Evolutionary conservation across 1,140 invertebrate species (phyloP).

Genomic region (Diprion similis): DNA sequence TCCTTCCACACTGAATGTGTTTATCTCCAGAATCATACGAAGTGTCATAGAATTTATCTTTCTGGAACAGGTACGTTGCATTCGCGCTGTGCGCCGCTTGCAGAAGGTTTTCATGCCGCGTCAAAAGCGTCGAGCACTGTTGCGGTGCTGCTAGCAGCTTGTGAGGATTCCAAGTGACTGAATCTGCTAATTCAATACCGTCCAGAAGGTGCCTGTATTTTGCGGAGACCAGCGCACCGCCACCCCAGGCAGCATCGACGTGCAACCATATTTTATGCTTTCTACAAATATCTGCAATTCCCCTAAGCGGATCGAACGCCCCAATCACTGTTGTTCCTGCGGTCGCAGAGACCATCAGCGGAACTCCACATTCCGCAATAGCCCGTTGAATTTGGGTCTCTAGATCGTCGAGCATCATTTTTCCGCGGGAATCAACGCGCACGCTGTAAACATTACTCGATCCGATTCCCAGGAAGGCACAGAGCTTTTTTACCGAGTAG

Average conservation of each 20-base stretch:
- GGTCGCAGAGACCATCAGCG: slow-evolving; percentile 91
- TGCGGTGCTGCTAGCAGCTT: slow-evolving; percentile 88
- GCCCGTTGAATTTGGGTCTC: slow-evolving; percentile 72
- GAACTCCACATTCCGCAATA: slow-evolving; percentile 72
- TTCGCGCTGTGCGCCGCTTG: slow-evolving; percentile 67
- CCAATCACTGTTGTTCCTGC: slow-evolving; percentile 86
- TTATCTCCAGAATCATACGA: slow-evolving; percentile 93
- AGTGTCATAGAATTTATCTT: slow-evolving; percentile 96
- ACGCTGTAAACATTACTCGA: slow-evolving; percentile 78
- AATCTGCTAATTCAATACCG: slow-evolving; percentile 85
- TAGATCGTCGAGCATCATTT: slow-evolving; percentile 79
- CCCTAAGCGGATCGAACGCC: slow-evolving; percentile 87
- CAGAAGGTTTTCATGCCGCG: slow-evolving; percentile 67
- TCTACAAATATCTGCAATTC: slow-evolving; percentile 82
- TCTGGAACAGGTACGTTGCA: slow-evolving; percentile 93
- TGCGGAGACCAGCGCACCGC: slow-evolving; percentile 85
- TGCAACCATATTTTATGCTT: slow-evolving; percentile 92
- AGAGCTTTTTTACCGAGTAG: slow-evolving; percentile 91
- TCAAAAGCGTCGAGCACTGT: slow-evolving; percentile 88
- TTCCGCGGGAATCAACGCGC: slow-evolving; percentile 75
- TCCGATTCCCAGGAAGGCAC: slow-evolving; percentile 81
- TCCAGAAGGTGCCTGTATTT: slow-evolving; percentile 80
- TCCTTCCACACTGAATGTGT: slow-evolving; percentile 90
- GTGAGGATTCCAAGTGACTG: slow-evolving; percentile 94
- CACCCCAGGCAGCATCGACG: slow-evolving; percentile 95